phyloP scores from a whole-genome alignment of 2,113 vertebrate genomes.

The Phrynocephalus versicolor region DNA sequence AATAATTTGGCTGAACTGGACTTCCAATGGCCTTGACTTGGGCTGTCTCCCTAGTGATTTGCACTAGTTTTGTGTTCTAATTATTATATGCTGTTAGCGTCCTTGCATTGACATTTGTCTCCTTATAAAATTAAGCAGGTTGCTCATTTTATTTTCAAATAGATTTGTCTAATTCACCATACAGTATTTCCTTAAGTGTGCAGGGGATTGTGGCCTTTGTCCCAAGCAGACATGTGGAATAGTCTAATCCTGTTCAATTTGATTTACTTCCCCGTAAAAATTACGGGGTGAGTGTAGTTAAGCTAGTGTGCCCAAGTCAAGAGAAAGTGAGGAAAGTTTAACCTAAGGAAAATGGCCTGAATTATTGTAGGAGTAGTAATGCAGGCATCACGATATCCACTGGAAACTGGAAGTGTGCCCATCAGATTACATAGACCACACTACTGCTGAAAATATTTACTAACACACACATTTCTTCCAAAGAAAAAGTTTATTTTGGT shows the following conservation, averaged over 20 bases:
- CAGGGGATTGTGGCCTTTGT: background rate
- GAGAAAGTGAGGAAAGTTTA: background rate
- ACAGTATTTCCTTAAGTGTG: background rate
- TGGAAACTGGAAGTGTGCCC: background rate
- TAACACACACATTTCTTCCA: background rate
- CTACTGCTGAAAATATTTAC: background rate
- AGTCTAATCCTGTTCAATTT: background rate
- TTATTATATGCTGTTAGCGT: background rate
- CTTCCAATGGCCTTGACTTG: too few relatives aligned
- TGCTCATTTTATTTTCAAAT: background rate
- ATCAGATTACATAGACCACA: background rate
- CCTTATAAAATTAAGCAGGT: background rate
- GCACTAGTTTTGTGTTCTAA: background rate
- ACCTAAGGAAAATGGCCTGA: background rate
- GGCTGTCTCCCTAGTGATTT: background rate
- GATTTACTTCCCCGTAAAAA: background rate
- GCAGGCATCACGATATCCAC: background rate
- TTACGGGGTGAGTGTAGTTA: background rate
- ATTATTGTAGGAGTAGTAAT: conserved; percentile 40
- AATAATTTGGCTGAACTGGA: too few relatives aligned
- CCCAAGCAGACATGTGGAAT: background rate
- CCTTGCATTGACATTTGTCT: background rate
- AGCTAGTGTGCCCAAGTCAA: background rate
- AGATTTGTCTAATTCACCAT: background rate
- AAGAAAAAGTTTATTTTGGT: background rate